Conservation (phyloP, 2,888 invertebrate species). For the Philereme transversata region DNA sequence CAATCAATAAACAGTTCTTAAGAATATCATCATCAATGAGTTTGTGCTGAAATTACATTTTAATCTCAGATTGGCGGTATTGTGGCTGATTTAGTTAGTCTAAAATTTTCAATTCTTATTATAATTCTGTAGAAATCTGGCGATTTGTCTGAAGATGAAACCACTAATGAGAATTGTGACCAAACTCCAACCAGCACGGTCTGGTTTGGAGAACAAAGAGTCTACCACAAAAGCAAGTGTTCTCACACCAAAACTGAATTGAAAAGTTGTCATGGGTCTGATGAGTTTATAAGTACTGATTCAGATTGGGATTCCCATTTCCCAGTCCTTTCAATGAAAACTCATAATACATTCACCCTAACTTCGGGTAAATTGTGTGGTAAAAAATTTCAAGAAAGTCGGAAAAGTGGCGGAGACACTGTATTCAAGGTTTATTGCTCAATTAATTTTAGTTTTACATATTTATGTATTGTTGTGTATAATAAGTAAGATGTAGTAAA, state of each 20-base stretch:
- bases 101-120: conserved; percentile 28
- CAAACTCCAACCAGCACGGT: conserved; percentile 54
- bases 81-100: background rate
- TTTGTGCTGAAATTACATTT: background rate
- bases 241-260: conserved; percentile 49
- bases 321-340: conserved; percentile 72
- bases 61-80: no score
- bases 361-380: conserved; percentile 67
- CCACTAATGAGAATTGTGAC: conserved; percentile 54
- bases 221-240: conserved; percentile 70
- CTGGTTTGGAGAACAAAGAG: conserved; percentile 72
- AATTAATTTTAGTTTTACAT: conserved; percentile 10
- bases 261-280: conserved; percentile 61
- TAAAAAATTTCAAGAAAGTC: conserved; percentile 65
- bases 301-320: conserved; percentile 78
- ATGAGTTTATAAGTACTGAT: conserved; percentile 71
- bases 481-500: conserved; percentile 11
- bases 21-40: background rate
- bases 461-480: background rate
- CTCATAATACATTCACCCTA: conserved; percentile 74
- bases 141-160: conserved; percentile 74
- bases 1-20: background rate
- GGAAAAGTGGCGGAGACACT: conserved; percentile 75
- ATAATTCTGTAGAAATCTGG: conserved; percentile 58
- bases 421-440: conserved; percentile 60